Conservation (phyloP, 2,113 vertebrate genomes). For the Zosterops hypoxanthus region DNA sequence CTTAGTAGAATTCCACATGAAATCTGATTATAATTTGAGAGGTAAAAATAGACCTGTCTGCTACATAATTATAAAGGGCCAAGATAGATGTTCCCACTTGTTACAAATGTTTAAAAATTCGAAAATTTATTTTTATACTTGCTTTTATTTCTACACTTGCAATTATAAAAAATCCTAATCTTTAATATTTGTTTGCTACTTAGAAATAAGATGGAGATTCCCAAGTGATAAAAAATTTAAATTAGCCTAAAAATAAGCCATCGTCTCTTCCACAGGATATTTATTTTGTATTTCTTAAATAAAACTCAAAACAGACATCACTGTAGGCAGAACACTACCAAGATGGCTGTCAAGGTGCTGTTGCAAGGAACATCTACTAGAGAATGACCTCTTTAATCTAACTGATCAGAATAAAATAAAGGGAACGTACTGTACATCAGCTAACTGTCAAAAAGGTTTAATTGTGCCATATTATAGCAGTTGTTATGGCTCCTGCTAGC, state of each 20-base stretch:
- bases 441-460: not conserved
- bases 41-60: not conserved
- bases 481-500: not conserved
- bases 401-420: not conserved
- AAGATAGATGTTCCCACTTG: not conserved
- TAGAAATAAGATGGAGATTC: not conserved
- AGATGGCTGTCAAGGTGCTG: not conserved
- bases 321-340: fast-evolving
- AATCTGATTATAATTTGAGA: not conserved
- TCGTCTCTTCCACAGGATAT: not conserved
- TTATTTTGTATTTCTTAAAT: not conserved
- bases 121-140: not conserved
- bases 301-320: not conserved
- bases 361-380: not conserved
- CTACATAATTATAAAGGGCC: not conserved
- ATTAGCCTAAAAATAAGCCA: not conserved
- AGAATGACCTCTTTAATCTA: not conserved
- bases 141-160: not conserved
- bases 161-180: not conserved
- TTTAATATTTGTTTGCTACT: not conserved
- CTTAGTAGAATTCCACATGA: not conserved
- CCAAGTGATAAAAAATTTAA: not conserved
- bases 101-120: not conserved
- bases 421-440: not conserved
- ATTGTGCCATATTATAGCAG: not conserved